Evolutionary conservation across 1,140 invertebrate species (phyloP), one percentile per base, ranked within the genome.

Genomic region (Drosophila hydei): DNA sequence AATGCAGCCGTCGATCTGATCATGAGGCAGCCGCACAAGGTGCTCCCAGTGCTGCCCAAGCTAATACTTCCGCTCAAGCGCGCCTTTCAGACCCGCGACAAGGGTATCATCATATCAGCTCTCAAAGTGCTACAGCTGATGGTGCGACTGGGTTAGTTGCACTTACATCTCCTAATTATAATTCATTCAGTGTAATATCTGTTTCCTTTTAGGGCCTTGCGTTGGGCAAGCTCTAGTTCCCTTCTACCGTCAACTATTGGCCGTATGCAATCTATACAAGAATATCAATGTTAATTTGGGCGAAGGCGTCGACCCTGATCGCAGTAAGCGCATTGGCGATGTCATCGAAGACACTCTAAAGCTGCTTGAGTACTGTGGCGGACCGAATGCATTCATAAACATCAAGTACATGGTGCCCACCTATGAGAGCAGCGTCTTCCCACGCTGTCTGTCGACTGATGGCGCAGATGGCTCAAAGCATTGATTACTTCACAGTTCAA

Each of bases 341-440:
- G 92, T 97, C 12, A 97, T 99, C 72, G 96, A 98, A 91, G 97
- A 99, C 89, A 98, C 97, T 3, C 92, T 99, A 38, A 97, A 98
- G 93, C 93, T 97, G 18, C 93, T 99, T 59, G 97, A 99, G 91
- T 93, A 94, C 70, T 96, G 96, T 89, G 98, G 98, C 5, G 97
- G 98, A 3, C 95, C 97, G 75, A 97, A 98, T 92, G 97, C 98
- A 5, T 99, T 97, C 89, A 98, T 98, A 77, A 98, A 98, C 91
- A 98, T 99, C 77, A 99, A 99, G 92, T 98, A 98, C 90, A 97
- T 99, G 95, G 94, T 99, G 62, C 98, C 98, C 0, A 99, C 97
- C 4, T 99, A 99, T 80, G 97, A 99, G 91, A 98, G 97, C n/a
- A 97, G 96, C 90, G 94, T 97, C 6, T 89, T 88, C 27, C 89